A percentile compares a stretch with the other conserved stretches of the same genome.
Conservation (phyloP, 2,888 invertebrate species). For the Volucella zonaria region DNA sequence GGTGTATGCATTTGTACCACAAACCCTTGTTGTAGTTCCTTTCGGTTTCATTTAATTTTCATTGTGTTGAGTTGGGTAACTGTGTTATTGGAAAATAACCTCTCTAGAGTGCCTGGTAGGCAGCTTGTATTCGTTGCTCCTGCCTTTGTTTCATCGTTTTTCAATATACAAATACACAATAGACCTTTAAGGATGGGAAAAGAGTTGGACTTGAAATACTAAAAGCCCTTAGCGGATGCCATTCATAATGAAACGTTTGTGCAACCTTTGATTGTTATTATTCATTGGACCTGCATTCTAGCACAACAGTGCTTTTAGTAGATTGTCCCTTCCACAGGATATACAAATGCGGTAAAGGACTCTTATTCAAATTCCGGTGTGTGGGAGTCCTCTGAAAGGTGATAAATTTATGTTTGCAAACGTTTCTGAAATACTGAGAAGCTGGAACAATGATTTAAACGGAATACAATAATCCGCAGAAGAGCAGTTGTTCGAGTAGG, state of each 20-base stretch:
- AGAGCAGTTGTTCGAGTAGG: too few species aligned
- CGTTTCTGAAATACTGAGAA: background rate
- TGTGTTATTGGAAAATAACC: slow-evolving; percentile 21
- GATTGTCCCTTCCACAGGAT: background rate
- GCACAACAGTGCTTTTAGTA: background rate
- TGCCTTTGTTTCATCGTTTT: background rate
- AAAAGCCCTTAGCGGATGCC: slow-evolving; percentile 19
- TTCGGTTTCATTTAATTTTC: slow-evolving; percentile 42
- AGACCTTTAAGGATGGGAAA: background rate
- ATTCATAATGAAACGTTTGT: background rate
- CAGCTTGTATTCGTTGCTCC: background rate
- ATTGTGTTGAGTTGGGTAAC: slow-evolving; percentile 19
- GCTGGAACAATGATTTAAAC: too few species aligned
- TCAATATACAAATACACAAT: background rate
- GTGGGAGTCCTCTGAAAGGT: background rate
- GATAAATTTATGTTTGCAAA: background rate
- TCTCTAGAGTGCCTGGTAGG: background rate
- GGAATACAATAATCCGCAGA: too few species aligned
- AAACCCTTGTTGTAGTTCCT: slow-evolving; percentile 25
- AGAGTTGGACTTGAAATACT: background rate
- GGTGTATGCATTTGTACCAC: background rate
- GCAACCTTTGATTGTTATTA: slow-evolving; percentile 13
- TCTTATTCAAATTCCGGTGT: background rate
- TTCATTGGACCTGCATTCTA: slow-evolving; percentile 4
- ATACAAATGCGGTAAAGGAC: background rate